Evolutionary conservation across 2,797 vertebrate species (phyloP).

Genomic region (Gorsachius magnificus): DNA sequence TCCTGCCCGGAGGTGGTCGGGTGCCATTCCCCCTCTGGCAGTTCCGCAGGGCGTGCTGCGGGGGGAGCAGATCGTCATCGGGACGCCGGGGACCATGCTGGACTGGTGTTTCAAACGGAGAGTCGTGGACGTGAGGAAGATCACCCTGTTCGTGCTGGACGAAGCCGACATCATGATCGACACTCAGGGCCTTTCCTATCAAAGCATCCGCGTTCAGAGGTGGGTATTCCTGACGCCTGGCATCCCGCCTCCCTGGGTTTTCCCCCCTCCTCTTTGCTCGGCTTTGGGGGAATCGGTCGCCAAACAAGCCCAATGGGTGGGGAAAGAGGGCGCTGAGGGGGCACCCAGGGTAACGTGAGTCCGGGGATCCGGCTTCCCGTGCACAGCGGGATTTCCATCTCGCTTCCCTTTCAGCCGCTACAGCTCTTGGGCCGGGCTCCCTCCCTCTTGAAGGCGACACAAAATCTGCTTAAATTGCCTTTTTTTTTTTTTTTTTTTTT

Average conservation of each 20-base stretch:
- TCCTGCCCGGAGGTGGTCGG: fast-evolving
- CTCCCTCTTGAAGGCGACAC: not conserved
- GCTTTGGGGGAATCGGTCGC: not conserved
- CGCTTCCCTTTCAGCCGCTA: fast-evolving
- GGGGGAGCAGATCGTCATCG: constrained; percentile 77
- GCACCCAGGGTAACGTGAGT: not conserved
- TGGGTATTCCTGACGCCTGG: not conserved
- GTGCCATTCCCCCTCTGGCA: not conserved
- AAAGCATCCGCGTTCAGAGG: constrained; percentile 80
- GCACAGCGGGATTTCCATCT: not conserved
- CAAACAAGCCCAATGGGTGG: not conserved
- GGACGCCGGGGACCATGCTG: constrained; percentile 76
- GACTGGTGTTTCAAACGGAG: constrained; percentile 80
- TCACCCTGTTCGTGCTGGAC: constrained; percentile 77
- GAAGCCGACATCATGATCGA: constrained; percentile 82
- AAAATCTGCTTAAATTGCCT: not conserved
- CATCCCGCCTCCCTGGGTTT: fast-evolving
- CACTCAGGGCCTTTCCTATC: constrained; percentile 72
- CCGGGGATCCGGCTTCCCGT: not conserved
- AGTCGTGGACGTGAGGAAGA: constrained; percentile 60
- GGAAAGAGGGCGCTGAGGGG: not conserved
- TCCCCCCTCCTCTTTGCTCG: not conserved
- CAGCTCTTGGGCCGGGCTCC: not conserved
- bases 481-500: not conserved
- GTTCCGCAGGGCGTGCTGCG: not conserved